These are phyloP conservation scores for Neotoma lepida DNA, from an alignment of 2,113 vertebrate species.

Conservation along the genomic window DNA sequence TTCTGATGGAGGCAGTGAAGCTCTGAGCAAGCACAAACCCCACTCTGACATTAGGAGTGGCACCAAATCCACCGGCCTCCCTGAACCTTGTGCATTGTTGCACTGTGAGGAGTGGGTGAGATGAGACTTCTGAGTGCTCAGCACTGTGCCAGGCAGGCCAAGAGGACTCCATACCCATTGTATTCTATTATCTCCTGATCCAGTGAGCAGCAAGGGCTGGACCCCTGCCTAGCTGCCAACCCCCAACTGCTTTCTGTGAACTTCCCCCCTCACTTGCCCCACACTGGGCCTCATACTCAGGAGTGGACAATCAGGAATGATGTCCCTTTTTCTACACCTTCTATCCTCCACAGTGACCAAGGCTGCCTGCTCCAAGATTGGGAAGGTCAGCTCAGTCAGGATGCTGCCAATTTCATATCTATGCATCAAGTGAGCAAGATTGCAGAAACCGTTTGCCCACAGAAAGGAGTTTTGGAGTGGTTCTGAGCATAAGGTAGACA, in stretches of 20 bases:
- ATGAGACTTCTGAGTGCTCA: neutral
- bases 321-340: neutral
- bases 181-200: neutral
- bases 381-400: neutral
- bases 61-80: too few species aligned
- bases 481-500: neutral
- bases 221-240: neutral
- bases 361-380: neutral
- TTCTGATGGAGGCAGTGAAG: neutral
- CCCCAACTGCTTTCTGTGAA: neutral
- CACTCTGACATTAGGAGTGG: neutral
- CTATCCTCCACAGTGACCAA: neutral
- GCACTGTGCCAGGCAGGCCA: rapidly evolving
- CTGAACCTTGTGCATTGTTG: neutral
- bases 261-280: neutral
- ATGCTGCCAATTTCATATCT: neutral
- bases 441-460: neutral
- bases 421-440: neutral
- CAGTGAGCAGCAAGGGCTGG: neutral
- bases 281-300: neutral
- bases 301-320: neutral
- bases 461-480: neutral
- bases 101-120: neutral
- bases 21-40: neutral
- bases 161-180: too few species aligned